Base-by-base conservation (phyloP, 2,113 vertebrate genomes). In the Cyanocitta stelleri region DNA sequence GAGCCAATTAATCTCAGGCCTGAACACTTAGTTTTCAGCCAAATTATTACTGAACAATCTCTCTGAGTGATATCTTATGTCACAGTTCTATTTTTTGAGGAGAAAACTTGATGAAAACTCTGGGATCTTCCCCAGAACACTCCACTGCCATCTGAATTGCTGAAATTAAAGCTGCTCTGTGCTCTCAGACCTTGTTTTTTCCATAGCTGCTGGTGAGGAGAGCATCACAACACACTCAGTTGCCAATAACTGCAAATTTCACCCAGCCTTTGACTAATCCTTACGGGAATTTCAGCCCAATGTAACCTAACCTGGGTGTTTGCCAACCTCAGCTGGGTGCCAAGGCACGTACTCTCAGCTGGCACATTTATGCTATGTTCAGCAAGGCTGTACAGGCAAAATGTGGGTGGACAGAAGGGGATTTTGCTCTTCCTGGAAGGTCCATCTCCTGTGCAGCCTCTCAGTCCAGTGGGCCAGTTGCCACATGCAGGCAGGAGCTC, bases 351-450 rank as follows among this genome's bases (percentile, higher is more conserved):
- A 52, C 29, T 64, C 54, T 19, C 52, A 79, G 52, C n/a, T 37
- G 49, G 37, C 29, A 56, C 4, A 8, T 61, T 74, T 35, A 32
- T 14, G 13, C 7, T 23, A n/a, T 0, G 4, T 46, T 76, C 68
- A 49, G 32, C 26, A 73, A 54, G 39, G 63, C 23, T 20, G 13
- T 1, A 0, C 59, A 49, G 21, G 9, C 32, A 27, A 80, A 62
- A 43, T 5, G 3, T 8, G 7, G 9, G 19, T 1, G 4, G 32
- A 22, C 3, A 3, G 32, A 16, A 87, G 49, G 2, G 5, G 14
- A 10, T 48, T 80, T 76, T 6, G 3, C 30, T 33, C 44, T 55
- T 24, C 30, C 10, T 59, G 48, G 17, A 64, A 41, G 41, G 9
- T 76, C 49, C 10, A 7, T 83, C 27, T 92, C 22, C 29, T 23